These are phyloP conservation scores for Anastrepha ludens DNA, from an alignment of 1,140 invertebrate species.

Conservation along the genomic window DNA sequence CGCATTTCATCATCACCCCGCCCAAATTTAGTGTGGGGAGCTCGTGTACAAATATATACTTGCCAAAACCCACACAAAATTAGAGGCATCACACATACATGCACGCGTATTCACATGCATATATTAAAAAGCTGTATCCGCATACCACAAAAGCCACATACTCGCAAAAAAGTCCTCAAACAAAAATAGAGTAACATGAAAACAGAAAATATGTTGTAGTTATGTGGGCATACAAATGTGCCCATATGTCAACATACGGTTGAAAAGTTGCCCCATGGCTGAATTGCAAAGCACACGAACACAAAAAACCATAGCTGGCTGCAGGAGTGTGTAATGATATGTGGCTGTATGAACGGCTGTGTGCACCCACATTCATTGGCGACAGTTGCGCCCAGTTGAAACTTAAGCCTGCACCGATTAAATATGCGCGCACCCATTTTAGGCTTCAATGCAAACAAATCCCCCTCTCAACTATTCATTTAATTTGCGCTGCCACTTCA, in stretches of 20 bases:
- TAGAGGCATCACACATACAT: not conserved
- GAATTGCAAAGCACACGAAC: not conserved
- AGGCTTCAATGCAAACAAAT: slow-evolving; percentile 13
- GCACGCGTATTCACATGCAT: not conserved
- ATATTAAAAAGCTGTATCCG: slow-evolving; percentile 12
- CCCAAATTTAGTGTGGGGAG: not conserved
- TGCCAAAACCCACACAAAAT: not conserved
- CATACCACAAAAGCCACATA: not conserved
- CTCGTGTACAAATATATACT: not conserved
- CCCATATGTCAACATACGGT: slow-evolving; percentile 46
- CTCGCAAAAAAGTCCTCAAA: not conserved
- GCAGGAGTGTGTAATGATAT: not conserved
- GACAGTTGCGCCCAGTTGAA: not conserved
- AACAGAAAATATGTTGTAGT: not conserved
- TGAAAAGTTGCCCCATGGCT: slow-evolving; percentile 33
- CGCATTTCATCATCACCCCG: not conserved
- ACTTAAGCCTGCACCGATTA: not conserved
- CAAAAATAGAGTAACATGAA: not conserved
- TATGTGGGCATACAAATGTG: slow-evolving; percentile 28
- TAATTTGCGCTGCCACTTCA: not conserved
- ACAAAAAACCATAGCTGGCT: not conserved
- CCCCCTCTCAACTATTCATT: not conserved
- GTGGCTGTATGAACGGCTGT: not conserved
- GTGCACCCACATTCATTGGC: not conserved
- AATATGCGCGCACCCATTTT: slow-evolving; percentile 42